Evolutionary conservation across 1,140 invertebrate species (phyloP), one percentile per base, ranked within the genome.

Genomic region (Trichonephila clavata): DNA sequence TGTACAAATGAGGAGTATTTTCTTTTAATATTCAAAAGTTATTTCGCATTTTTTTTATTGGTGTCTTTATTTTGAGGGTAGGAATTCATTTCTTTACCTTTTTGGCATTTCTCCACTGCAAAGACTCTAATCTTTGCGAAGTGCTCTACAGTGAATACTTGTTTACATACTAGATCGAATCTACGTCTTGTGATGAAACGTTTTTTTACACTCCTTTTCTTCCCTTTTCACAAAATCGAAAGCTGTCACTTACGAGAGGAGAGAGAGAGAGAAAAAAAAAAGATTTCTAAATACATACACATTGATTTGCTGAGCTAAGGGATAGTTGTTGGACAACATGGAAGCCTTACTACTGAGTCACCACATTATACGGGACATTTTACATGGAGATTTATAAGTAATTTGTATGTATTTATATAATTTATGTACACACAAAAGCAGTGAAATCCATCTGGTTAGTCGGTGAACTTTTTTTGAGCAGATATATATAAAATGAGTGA

Each of bases 331-430:
- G 86, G 63, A 93, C 92, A 90, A 93, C 86, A 93, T 93, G 92
- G 92, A 93, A 93, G 92, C 92, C 92, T 89, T 84, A 88, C 92
- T 93, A 93, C 92, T 93, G 77, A 93, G 59, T 93, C 92, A 89
- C 61, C 86, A 93, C 92, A 39, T 59, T 92, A 92, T 20, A 86
- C 50, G 10, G 61, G 90, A 80, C 68, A 86, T 84, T 90, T 92
- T 84, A 92, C 90, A 86, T 77, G 68, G 24, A 87, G 84, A 91
- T 77, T 93, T 93, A 86, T 92, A 86, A 86, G 77, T 65, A 93
- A 65, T 92, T 86, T 83, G 39, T 91, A 91, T 39, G 77, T 65
- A 63, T 91, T 86, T 92, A 86, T 86, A 87, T 87, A 93, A 32
- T 86, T 32, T 92, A 93, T 93, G n/a, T 93, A 93, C 92, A 93